A percentile compares a stretch with the other conserved stretches of the same genome.
These are phyloP conservation scores for Drosophila watanabei DNA, from an alignment of 1,140 invertebrate genomes.

Conservation along the genomic window DNA sequence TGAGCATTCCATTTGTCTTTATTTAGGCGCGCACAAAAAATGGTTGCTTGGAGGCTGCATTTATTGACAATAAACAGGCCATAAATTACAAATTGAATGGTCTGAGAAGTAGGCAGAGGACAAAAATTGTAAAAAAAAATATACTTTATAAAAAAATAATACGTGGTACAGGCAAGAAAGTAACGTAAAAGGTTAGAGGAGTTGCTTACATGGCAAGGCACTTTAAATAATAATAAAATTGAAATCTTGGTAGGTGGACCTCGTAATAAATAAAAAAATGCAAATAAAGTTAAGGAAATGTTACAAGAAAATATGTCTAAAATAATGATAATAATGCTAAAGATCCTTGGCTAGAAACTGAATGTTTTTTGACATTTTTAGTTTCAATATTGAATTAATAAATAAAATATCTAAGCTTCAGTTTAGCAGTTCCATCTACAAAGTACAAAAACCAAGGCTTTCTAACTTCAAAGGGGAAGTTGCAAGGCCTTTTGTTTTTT, in stretches of 20 bases:
- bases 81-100: conserved; percentile 68
- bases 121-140: conserved; percentile 26
- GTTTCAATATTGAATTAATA: too few relatives aligned
- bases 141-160: conserved; percentile 1
- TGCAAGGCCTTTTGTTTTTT: conserved; percentile 49
- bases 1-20: conserved; percentile 79
- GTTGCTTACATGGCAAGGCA: not conserved
- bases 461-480: conserved; percentile 77
- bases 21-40: conserved; percentile 72
- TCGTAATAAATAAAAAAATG: too few relatives aligned
- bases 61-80: conserved; percentile 82
- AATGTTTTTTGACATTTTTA: too few relatives aligned
- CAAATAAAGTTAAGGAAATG: too few relatives aligned
- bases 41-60: conserved; percentile 80
- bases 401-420: not conserved
- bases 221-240: not conserved
- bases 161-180: not conserved
- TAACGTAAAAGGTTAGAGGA: not conserved
- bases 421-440: conserved; percentile 4
- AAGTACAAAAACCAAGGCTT: conserved; percentile 18
- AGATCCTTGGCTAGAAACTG: too few relatives aligned
- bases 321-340: too few relatives aligned
- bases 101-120: not conserved
- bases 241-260: not conserved
- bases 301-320: too few relatives aligned